A percentile compares a stretch with the other conserved stretches of the same genome.
Evolutionary conservation across 2,797 vertebrate genomes (phyloP).

Genomic region (Gymnocypris eckloni): DNA sequence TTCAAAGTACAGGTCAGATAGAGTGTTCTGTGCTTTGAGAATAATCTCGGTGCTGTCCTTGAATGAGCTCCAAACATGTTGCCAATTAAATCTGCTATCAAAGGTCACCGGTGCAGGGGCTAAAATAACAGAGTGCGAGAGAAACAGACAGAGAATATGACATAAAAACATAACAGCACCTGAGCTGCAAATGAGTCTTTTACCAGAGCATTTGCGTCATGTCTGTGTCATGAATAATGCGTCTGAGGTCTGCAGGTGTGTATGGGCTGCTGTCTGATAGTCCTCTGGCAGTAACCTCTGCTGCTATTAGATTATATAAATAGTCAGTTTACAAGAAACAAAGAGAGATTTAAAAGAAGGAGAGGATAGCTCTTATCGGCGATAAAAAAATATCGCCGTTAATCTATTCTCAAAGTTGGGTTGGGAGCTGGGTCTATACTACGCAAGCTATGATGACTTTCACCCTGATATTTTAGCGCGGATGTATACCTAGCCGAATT

Average conservation of each 20-base stretch:
- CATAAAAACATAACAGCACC: conserved; percentile 9
- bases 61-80: conserved; percentile 30
- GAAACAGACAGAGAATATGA: background rate
- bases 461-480: too few relatives aligned
- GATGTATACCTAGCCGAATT: too few relatives aligned
- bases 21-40: background rate
- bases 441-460: too few relatives aligned
- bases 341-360: background rate
- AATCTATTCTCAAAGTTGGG: too few relatives aligned
- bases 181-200: conserved; percentile 15
- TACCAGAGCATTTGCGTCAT: background rate
- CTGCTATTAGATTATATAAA: conserved; percentile 13
- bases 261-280: background rate
- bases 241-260: background rate
- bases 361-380: too few relatives aligned
- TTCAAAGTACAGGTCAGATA: conserved; percentile 5
- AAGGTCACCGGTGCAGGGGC: conserved; percentile 10
- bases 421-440: too few relatives aligned
- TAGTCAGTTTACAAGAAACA: background rate
- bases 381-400: too few relatives aligned
- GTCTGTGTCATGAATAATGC: background rate
- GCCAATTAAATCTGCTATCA: conserved; percentile 36
- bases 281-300: background rate
- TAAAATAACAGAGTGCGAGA: background rate
- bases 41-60: conserved; percentile 27